A percentile compares a stretch with the other conserved stretches of the same genome.
Conservation (phyloP, 1,140 invertebrate species). For the Drosophila bocqueti region DNA sequence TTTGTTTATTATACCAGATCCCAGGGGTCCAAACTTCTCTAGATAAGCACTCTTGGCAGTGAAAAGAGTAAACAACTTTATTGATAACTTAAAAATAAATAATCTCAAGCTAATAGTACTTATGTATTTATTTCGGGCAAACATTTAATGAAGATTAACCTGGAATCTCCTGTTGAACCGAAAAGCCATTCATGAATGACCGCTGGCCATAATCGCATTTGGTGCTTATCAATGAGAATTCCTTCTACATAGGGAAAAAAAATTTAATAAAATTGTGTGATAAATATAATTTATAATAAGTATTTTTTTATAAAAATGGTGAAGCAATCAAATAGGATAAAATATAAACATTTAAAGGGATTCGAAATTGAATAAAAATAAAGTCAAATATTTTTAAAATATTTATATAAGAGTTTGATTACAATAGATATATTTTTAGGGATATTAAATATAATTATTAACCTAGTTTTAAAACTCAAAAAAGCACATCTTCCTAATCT, state of each 20-base stretch:
- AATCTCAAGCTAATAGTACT: conserved; percentile 20
- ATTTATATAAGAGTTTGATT: no score
- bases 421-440: no score
- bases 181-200: conserved; percentile 9
- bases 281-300: no score
- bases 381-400: no score
- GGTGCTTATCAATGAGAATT: conserved; percentile 9
- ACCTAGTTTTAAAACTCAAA: background rate
- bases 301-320: no score
- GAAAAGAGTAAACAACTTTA: background rate
- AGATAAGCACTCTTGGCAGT: background rate
- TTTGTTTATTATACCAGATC: background rate
- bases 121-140: background rate
- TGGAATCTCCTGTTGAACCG: background rate
- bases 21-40: background rate
- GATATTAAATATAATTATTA: no score
- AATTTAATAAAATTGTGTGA: background rate
- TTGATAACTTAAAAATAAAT: background rate
- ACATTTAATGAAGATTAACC: conserved; percentile 7
- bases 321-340: no score
- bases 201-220: background rate
- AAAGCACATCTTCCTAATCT: background rate
- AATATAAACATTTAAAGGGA: no score
- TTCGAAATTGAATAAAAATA: no score
- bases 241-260: background rate